A percentile compares a stretch with the other conserved stretches of the same genome.
Evolutionary conservation across 2,113 vertebrate species (phyloP).

Genomic region (Opisthocomus hoazin): DNA sequence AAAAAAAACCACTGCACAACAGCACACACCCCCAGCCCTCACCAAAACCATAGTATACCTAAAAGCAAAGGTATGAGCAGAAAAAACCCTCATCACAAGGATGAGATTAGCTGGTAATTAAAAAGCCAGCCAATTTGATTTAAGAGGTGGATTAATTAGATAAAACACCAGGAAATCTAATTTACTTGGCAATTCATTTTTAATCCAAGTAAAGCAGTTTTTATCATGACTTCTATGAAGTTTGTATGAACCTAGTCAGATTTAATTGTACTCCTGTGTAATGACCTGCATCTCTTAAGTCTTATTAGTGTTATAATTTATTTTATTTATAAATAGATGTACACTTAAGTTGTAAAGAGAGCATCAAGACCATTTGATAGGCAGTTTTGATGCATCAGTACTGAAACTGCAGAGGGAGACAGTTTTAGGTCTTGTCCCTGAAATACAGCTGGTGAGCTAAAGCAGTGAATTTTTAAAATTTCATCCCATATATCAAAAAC

Average conservation of each 20-base stretch:
- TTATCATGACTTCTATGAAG: constrained; percentile 42
- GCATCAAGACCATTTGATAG: not conserved
- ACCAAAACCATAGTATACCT: not conserved
- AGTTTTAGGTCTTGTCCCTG: not conserved
- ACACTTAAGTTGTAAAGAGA: not conserved
- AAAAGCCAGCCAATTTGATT: constrained; percentile 41
- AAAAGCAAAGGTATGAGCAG: not conserved
- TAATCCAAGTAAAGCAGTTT: constrained; percentile 36
- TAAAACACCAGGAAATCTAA: constrained; percentile 58
- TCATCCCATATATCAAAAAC: not conserved
- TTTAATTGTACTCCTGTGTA: constrained; percentile 48
- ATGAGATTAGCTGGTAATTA: constrained; percentile 56
- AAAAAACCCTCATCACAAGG: not conserved
- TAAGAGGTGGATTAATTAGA: constrained; percentile 58
- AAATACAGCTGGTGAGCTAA: not conserved
- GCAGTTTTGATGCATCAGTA: not conserved
- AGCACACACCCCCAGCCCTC: no score
- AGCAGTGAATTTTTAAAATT: not conserved
- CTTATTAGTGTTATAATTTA: constrained; percentile 36
- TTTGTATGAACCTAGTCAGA: not conserved
- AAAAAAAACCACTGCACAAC: not conserved
- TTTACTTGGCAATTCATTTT: constrained; percentile 63
- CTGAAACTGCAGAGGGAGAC: not conserved
- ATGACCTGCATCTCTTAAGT: constrained; percentile 16
- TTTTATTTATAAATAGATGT: constrained; percentile 19